phyloP scores from a whole-genome alignment of 2,113 vertebrate species.

The Burhinus oedicnemus region DNA sequence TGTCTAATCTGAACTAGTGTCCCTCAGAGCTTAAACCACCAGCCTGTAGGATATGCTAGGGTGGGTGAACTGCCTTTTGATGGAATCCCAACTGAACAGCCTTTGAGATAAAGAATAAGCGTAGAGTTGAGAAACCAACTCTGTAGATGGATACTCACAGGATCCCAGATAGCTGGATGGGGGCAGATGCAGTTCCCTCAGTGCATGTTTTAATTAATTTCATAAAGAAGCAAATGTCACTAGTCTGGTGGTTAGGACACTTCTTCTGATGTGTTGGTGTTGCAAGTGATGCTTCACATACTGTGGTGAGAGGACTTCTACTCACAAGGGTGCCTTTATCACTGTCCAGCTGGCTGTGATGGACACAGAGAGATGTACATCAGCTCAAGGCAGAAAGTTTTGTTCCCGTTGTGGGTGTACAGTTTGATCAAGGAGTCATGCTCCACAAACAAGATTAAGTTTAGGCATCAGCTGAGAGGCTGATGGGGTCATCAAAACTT shows the following conservation, averaged over 20 bases:
- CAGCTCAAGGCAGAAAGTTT: not conserved
- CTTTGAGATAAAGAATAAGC: not conserved
- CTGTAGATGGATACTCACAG: not conserved
- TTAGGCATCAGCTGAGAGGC: not conserved
- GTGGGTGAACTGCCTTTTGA: not conserved
- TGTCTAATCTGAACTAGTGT: not conserved
- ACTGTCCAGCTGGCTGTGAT: not conserved
- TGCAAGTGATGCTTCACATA: not conserved
- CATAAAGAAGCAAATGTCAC: not conserved
- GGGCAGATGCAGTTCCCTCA: not conserved
- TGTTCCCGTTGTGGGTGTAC: not conserved
- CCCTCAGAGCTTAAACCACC: not conserved
- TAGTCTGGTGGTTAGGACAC: not conserved
- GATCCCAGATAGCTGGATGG: fast-evolving
- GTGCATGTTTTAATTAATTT: not conserved
- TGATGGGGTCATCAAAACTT: not conserved
- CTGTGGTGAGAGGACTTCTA: not conserved
- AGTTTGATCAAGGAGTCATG: not conserved
- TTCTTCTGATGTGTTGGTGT: not conserved
- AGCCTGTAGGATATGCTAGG: not conserved
- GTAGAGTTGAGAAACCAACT: not conserved
- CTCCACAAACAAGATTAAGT: not conserved
- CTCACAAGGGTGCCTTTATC: not conserved
- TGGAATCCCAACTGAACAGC: not conserved
- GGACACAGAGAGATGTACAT: not conserved